Base-by-base conservation (phyloP, 37 sponge, comb jelly and placozoan genomes). In the Bolinopsis microptera region DNA sequence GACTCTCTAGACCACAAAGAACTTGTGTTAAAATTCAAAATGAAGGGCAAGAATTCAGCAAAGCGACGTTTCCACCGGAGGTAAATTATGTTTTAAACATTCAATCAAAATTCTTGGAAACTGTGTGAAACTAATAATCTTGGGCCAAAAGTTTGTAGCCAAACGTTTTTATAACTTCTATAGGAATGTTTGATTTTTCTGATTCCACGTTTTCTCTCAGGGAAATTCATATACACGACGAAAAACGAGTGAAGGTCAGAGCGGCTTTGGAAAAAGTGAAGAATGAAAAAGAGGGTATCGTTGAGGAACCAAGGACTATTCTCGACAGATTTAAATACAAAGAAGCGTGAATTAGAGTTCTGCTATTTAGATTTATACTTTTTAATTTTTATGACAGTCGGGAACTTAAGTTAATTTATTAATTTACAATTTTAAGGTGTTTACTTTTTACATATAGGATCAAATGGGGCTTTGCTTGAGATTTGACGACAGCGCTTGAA, bases 151-250 rank as follows among this genome's bases (percentile, higher is more conserved):
- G n/a, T n/a, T n/a, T n/a, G n/a, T n/a, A n/a, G n/a, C n/a, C n/a
- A n/a, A n/a, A n/a, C n/a, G n/a, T n/a, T n/a, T n/a, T n/a, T n/a
- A n/a, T n/a, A n/a, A n/a, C n/a, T n/a, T n/a, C n/a, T n/a, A n/a
- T n/a, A n/a, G n/a, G n/a, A n/a, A n/a, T n/a, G n/a, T n/a, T n/a
- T n/a, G n/a, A n/a, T n/a, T n/a, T n/a, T n/a, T n/a, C n/a, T n/a
- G n/a, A n/a, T n/a, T n/a, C n/a, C n/a, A n/a, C n/a, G n/a, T n/a
- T n/a, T n/a, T n/a, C n/a, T 13, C 61, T 48, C 61, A 48, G 61
- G 90, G 90, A 86, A 48, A 86, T 39, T 22, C 90, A 86, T 25
- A 86, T 86, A 5, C 41, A 86, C 28, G 90, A 86, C 36, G 90
- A 86, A 27, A 13, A 38, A 48, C 22, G 90, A 34, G 28, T 22